Evolutionary conservation across 1,140 invertebrate genomes (phyloP).

Genomic region (Euura lappo): DNA sequence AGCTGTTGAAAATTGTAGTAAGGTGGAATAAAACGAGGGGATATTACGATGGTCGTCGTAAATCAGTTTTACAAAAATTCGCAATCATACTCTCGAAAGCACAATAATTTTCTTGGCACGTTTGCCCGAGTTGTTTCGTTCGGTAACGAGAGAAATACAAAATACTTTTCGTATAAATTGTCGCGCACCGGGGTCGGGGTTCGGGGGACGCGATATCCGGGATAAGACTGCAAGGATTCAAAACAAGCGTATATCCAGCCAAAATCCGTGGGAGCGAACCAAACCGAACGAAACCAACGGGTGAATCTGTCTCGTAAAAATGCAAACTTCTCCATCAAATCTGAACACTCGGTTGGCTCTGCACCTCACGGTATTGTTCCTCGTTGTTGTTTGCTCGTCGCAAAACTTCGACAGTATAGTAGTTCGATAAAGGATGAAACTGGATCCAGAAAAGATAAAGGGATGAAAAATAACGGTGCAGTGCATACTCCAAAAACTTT

Average conservation of each 20-base stretch:
- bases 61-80: not conserved
- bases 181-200: constrained; percentile 30
- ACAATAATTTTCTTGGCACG: constrained; percentile 7
- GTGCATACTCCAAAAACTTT: not conserved
- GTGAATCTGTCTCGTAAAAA: constrained; percentile 40
- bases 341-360: constrained; percentile 5
- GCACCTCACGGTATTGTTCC: not conserved
- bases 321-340: constrained; percentile 39
- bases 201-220: constrained; percentile 8
- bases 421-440: not conserved
- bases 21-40: too few species aligned
- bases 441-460: not conserved
- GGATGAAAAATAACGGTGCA: not conserved
- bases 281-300: not conserved
- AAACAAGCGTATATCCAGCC: constrained; percentile 1
- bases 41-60: too few species aligned
- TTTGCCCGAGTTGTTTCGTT: not conserved
- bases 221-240: not conserved
- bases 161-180: constrained; percentile 50
- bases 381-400: constrained; percentile 3
- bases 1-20: too few species aligned
- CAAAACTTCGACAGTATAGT: constrained; percentile 4
- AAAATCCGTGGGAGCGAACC: constrained; percentile 11
- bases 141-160: constrained; percentile 15
- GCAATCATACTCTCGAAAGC: constrained; percentile 3